Base-by-base conservation (phyloP, 2,797 vertebrate genomes). In the Lutjanus argentimaculatus region DNA sequence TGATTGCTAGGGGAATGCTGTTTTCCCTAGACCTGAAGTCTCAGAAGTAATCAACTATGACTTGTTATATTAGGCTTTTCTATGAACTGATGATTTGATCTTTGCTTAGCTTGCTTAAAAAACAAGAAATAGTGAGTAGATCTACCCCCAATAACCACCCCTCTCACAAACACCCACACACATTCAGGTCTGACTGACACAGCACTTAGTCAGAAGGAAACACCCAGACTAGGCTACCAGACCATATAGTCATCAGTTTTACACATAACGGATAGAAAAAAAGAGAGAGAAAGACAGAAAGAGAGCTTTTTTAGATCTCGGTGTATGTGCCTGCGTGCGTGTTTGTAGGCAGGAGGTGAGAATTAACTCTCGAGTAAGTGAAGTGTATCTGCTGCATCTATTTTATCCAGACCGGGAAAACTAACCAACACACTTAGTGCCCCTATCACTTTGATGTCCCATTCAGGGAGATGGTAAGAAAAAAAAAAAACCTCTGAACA, bases 181-280 rank as follows among this genome's bases (percentile, higher is more conserved):
- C 9, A 83, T 42, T 82, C 55, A 86, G 55, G 56, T 82, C 83
- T 68, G 67, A 91, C 88, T 91, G 88, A 92, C 89, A 85, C 78
- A 90, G 88, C 89, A 88, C 83, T 94, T 90, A 94, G 87, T 93
- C 91, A 93, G 79, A 91, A 80, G 85, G 79, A 89, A 93, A 89
- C 93, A 90, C 86, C 87, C 90, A 90, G 83, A 86, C 84, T 22
- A 81, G 43, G 61, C 82, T 82, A 73, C 78, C 85, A 88, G 84
- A 88, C 87, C 85, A 75, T 85, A 61, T 21, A 89, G 90, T 93
- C 92, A 90, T 93, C 80, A 79, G 67, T 85, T 66, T 83, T 83
- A 68, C 90, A 86, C 75, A 72, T 67, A 88, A 85, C 36, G 16
- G 65, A 75, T 52, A 59, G 17, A 62, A 77, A 61, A 55, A 84